phyloP scores from a whole-genome alignment of 2,797 vertebrate species.

The Tolypeutes matacus region DNA sequence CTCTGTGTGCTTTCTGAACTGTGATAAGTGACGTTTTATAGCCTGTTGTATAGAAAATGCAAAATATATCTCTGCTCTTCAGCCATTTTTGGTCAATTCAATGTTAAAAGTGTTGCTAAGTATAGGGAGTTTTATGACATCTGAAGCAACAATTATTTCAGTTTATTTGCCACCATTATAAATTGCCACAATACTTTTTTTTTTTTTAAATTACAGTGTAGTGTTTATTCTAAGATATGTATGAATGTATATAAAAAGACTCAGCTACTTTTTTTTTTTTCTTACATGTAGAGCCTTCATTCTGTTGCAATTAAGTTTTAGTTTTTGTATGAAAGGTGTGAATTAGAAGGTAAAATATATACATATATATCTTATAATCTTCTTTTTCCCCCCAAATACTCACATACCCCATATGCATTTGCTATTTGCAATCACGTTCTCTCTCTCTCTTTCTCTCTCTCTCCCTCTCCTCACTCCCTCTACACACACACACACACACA shows the following conservation, averaged over 20 bases:
- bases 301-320: conserved; percentile 90
- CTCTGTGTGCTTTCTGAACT: conserved; percentile 99
- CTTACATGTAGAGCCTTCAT: conserved; percentile 90
- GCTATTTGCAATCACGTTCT: background rate
- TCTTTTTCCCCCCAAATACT: conserved; percentile 83
- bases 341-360: conserved; percentile 89
- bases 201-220: conserved; percentile 89
- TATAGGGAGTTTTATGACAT: conserved; percentile 98
- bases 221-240: conserved; percentile 91
- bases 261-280: conserved; percentile 90
- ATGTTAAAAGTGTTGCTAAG: conserved; percentile 99
- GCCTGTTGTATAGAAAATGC: conserved; percentile 99
- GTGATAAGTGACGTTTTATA: conserved; percentile 99
- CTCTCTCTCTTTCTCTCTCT: too few species aligned
- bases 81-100: conserved; percentile 97
- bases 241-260: conserved; percentile 92
- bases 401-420: conserved; percentile 79
- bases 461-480: too few species aligned
- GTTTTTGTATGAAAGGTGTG: conserved; percentile 91
- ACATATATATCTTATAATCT: conserved; percentile 87
- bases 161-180: conserved; percentile 94
- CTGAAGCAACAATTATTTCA: conserved; percentile 90
- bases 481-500: conserved; percentile 21
- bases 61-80: conserved; percentile 99
- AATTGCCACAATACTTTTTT: conserved; percentile 88